Evolutionary conservation across 2,113 vertebrate genomes (phyloP), one percentile per base, ranked within the genome.

Genomic region (Scartelaos histophorus): DNA sequence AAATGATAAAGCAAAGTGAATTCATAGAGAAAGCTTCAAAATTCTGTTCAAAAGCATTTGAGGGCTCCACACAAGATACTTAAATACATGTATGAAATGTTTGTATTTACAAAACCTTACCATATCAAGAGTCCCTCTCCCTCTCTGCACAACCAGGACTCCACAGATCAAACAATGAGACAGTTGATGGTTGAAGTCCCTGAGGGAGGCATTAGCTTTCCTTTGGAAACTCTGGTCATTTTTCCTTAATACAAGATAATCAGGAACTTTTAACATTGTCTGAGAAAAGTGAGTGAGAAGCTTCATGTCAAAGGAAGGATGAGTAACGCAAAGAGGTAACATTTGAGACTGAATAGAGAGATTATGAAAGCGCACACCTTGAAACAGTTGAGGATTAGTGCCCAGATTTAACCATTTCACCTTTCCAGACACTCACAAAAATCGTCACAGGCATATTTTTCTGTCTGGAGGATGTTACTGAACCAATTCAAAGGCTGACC

Each of bases 181-280:
- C 91, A 89, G 85, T 19, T 35, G 13, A 43, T 69, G 82, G 72
- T 87, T 79, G 79, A 86, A 60, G 58, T 81, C 89, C 88, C 83
- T 81, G 73, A 67, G 83, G 87, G 85, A 80, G 56, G 74, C 79
- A 88, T 85, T 75, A 82, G 74, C 68, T 85, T 72, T 86, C 87
- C 69, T 54, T 74, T 51, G 78, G 82, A 78, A 86, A 49, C 70
- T 74, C 71, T 83, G 73, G 81, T 62, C 72, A 74, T 80, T 85
- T 85, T 51, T 70, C 86, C 66, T 61, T 60, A 80, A 85, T 81
- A 76, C 74, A 78, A 75, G 61, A 74, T 78, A 87, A 89, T 91
- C 87, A 88, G 89, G 88, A 86, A 85, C 74, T 83, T 82, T 82
- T 74, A 80, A 81, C 72, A 76, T 85, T 67, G 78, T 78, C 79